These are phyloP conservation scores for Selenia dentaria DNA, from an alignment of 2,888 invertebrate genomes.

Conservation along the genomic window DNA sequence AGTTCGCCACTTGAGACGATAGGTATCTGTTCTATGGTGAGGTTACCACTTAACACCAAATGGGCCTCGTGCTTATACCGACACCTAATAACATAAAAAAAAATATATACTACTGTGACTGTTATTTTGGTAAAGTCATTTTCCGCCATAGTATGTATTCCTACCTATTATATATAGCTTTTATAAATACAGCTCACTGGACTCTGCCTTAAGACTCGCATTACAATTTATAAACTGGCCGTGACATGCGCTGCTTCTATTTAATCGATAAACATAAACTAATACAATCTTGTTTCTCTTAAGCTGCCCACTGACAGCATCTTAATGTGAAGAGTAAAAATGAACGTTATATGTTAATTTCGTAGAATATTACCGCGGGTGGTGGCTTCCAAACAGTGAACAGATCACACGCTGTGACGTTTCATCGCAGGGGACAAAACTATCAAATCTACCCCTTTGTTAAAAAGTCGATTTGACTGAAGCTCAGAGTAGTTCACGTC, in stretches of 20 bases:
- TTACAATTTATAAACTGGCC: conserved; percentile 46
- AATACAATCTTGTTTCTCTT: conserved; percentile 47
- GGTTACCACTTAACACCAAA: too few species aligned
- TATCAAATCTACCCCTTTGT: conserved; percentile 58
- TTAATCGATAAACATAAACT: conserved; percentile 55
- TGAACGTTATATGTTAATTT: conserved; percentile 65
- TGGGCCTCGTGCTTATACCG: too few species aligned
- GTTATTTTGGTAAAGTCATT: too few species aligned
- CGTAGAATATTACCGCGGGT: conserved; percentile 54
- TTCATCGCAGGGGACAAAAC: conserved; percentile 76
- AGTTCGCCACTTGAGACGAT: too few species aligned
- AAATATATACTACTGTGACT: too few species aligned
- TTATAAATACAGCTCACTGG: conserved; percentile 7
- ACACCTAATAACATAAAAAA: too few species aligned
- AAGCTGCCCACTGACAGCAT: conserved; percentile 47
- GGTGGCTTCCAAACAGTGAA: conserved; percentile 75
- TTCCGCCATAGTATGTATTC: too few species aligned
- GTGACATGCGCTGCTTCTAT: conserved; percentile 49
- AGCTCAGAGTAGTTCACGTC: conserved; percentile 52
- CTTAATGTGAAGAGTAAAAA: conserved; percentile 59
- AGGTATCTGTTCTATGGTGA: too few species aligned
- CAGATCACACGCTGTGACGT: conserved; percentile 69
- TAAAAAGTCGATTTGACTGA: conserved; percentile 46
- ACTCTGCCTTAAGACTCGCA: not conserved
- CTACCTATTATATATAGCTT: too few species aligned